phyloP scores from a whole-genome alignment of 2,113 vertebrate genomes.

The Arothron firmamentum region DNA sequence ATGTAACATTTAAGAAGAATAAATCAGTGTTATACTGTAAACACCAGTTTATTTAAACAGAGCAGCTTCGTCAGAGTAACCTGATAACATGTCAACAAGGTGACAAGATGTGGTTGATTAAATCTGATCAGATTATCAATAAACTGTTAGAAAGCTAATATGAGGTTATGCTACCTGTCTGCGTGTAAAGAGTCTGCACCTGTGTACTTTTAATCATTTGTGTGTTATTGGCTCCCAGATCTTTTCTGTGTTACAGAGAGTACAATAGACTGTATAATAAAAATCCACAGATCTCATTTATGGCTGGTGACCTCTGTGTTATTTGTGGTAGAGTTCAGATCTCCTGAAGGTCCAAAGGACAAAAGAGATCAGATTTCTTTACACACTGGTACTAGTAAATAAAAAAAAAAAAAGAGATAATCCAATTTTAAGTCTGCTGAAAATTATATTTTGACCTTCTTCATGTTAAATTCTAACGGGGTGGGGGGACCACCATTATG shows the following conservation, averaged over 20 bases:
- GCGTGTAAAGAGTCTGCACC: slow-evolving; percentile 29
- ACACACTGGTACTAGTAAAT: too few species aligned
- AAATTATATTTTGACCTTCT: too few species aligned
- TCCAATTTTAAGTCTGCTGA: too few species aligned
- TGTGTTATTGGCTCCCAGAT: slow-evolving; percentile 34
- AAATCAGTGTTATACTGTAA: background rate
- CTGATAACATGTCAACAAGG: too few species aligned
- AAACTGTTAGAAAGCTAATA: background rate
- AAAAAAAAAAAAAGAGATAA: too few species aligned
- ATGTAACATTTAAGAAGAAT: background rate
- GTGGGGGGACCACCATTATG: too few species aligned
- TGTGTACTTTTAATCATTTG: slow-evolving; percentile 45
- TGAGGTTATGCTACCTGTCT: background rate
- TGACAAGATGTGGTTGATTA: background rate
- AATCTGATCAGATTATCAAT: background rate
- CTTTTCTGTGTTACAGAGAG: slow-evolving; percentile 43
- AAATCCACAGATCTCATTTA: slow-evolving; percentile 40
- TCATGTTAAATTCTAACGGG: too few species aligned
- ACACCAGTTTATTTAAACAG: background rate
- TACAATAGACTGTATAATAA: slow-evolving; percentile 65
- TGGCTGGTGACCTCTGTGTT: slow-evolving; percentile 10
- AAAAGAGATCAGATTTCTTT: too few species aligned
- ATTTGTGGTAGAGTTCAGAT: too few species aligned
- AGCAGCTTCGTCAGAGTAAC: background rate
- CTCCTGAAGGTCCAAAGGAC: too few species aligned